Evolutionary conservation across 2,888 invertebrate species (phyloP).

Genomic region (Tuberolachnus salignus): DNA sequence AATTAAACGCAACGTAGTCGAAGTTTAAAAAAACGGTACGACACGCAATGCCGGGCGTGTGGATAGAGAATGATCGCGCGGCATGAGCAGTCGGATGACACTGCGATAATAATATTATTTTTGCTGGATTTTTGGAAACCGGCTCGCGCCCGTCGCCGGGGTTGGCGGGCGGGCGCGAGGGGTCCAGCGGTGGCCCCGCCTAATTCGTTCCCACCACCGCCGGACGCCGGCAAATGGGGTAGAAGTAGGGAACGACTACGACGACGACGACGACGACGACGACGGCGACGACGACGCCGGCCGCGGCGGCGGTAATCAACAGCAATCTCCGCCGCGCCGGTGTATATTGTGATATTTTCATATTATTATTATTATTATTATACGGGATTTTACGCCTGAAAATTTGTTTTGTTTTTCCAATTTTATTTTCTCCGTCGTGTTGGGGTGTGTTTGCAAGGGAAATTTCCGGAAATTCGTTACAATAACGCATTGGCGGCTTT

Average conservation of each 20-base stretch:
- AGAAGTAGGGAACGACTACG: slow-evolving; percentile 20
- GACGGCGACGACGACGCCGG: not conserved
- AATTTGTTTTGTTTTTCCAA: too few species aligned
- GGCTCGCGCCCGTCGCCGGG: slow-evolving; percentile 35
- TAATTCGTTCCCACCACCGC: slow-evolving; percentile 53
- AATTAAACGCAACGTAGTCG: too few species aligned
- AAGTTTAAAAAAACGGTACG: too few species aligned
- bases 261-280: not conserved
- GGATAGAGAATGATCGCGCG: slow-evolving; percentile 1
- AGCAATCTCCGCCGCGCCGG: slow-evolving; percentile 2
- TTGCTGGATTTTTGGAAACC: slow-evolving; percentile 53
- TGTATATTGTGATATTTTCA: not conserved
- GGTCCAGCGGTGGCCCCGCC: slow-evolving; percentile 49
- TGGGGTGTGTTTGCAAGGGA: not conserved
- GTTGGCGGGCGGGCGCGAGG: slow-evolving; percentile 45
- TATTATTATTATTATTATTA: not conserved
- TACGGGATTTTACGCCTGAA: too few species aligned
- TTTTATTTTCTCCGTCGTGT: too few species aligned
- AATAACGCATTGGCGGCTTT: not conserved
- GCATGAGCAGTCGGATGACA: slow-evolving; percentile 37
- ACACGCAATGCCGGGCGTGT: not conserved
- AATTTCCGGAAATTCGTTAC: not conserved
- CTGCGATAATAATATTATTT: slow-evolving; percentile 46
- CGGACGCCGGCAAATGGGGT: slow-evolving; percentile 50
- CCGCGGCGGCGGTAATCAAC: not conserved